Conservation (phyloP, 2,797 vertebrate genomes). For the Gallinago solitaria region DNA sequence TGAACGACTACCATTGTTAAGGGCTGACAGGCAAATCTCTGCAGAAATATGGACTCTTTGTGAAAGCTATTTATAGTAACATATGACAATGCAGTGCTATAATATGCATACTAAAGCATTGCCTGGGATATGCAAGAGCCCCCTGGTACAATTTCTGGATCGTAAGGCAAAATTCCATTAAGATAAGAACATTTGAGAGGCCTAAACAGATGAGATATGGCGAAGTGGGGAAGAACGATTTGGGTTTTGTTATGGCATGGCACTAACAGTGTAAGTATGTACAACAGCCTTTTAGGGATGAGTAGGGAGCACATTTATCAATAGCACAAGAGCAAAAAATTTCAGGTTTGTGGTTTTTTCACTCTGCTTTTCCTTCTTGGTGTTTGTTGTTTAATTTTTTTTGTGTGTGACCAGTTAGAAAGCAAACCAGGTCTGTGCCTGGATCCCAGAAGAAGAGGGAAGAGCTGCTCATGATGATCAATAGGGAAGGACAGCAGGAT, state of each 20-base stretch:
- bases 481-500: not conserved
- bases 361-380: not conserved
- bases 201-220: constrained; percentile 2
- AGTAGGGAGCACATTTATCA: not conserved
- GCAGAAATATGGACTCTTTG: constrained; percentile 65
- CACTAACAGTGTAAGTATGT: not conserved
- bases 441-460: not conserved
- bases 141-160: not conserved
- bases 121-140: not conserved
- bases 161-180: constrained; percentile 44
- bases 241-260: not conserved
- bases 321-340: not conserved
- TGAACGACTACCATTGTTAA: constrained; percentile 51
- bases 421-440: not conserved
- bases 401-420: not conserved
- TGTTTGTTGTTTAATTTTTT: not conserved
- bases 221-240: not conserved
- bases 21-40: constrained; percentile 61
- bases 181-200: constrained; percentile 45
- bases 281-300: not conserved
- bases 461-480: not conserved
- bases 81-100: constrained; percentile 53
- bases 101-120: constrained; percentile 53
- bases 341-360: not conserved
- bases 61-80: constrained; percentile 59